Base-by-base conservation (phyloP, 30 jellyfish, hydroid and myxozoan species). In the Aurelia sp. region DNA sequence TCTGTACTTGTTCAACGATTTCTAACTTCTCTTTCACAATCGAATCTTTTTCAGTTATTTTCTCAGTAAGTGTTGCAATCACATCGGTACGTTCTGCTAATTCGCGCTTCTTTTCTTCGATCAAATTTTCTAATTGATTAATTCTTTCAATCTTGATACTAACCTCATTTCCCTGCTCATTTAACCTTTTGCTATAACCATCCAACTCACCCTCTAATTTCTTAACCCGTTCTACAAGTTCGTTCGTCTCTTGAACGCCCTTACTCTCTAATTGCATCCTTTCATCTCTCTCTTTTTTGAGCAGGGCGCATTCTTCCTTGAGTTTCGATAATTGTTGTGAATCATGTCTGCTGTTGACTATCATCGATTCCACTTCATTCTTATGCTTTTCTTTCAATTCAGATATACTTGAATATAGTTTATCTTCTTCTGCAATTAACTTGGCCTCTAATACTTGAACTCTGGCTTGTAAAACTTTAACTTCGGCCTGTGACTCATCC, bases 351-450 rank as follows among this genome's bases (percentile, higher is more conserved):
- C 51, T 78, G 57, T 66, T 69, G 13, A 64, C 61, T 44, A 52
- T 55, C 11, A 78, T 18, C 18, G 27, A 13, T n/a, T 75, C 91
- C 72, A 94, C 15, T 40, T 94, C 99, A 44, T 41, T 55, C 52
- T 65, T 69, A 15, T 88, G 96, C 35, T 89, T 89, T 20, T 89
- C 97, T 64, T 94, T 94, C 84, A 88, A 50, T 30, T 72, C 81
- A 21, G 97, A 53, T 78, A 94, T 84, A 31, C 65, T 87, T 19
- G 81, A 47, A 31, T 65, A 85, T 16, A 82, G 80, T 70, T 71
- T 77, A 48, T 94, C 99, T 58, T 94, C 99, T 63, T 91, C 95
- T n/a, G 61, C 77, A 5, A 83, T 72, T 69, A 86, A 50, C 89
- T 87, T 86, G 3, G 67, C 77, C 66, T 92, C 97, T 62, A 87